Evolutionary conservation across 2,888 invertebrate species (phyloP).

Genomic region (Byasa hedistus): DNA sequence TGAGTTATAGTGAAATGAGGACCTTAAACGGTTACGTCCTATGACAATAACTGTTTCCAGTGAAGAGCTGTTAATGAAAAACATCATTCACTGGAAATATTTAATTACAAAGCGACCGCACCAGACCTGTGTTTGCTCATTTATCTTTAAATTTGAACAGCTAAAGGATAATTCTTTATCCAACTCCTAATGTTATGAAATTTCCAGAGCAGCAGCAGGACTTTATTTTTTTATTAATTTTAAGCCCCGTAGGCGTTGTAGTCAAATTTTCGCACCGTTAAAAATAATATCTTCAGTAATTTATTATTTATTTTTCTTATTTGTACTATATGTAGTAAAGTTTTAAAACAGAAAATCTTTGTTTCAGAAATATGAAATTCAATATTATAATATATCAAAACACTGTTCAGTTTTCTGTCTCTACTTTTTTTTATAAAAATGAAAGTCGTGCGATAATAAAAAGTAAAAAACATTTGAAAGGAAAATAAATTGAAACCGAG

Average conservation of each 20-base stretch:
- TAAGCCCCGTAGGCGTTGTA: not conserved
- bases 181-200: constrained; percentile 2
- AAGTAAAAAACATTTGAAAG: not conserved
- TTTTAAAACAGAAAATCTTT: no score
- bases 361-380: no score
- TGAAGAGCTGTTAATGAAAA: not conserved
- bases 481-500: not conserved
- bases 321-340: no score
- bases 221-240: not conserved
- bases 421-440: no score
- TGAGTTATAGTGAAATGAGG: not conserved
- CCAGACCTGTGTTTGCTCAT: not conserved
- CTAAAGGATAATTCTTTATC: constrained; percentile 15
- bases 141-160: constrained; percentile 11
- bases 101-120: not conserved
- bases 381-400: no score
- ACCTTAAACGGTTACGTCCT: not conserved
- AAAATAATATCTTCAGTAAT: no score
- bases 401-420: no score
- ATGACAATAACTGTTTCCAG: not conserved
- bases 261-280: not conserved
- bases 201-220: not conserved
- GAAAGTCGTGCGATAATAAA: not conserved
- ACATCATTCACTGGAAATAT: not conserved
- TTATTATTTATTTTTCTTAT: no score